These are phyloP conservation scores for Amia ocellicauda DNA, from an alignment of 2,113 vertebrate species.

Conservation along the genomic window DNA sequence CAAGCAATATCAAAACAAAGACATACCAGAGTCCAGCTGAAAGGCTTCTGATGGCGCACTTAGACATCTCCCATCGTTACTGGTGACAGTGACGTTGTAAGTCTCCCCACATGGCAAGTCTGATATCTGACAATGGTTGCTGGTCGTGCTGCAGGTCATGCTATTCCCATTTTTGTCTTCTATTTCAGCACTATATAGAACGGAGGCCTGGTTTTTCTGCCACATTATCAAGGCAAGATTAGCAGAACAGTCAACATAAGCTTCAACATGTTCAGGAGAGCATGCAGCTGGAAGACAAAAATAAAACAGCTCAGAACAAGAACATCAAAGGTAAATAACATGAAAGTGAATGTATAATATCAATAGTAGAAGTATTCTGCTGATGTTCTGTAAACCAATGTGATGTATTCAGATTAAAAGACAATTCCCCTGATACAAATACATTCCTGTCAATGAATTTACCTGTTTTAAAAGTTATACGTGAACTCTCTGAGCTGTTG, in stretches of 20 bases:
- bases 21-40: constrained; percentile 58
- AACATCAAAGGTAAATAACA: too few relatives aligned
- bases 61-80: constrained; percentile 50
- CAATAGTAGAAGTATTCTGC: too few relatives aligned
- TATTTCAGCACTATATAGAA: constrained; percentile 54
- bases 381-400: too few relatives aligned
- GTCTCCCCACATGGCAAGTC: constrained; percentile 50
- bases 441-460: too few relatives aligned
- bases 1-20: too few relatives aligned
- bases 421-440: too few relatives aligned
- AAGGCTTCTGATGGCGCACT: constrained; percentile 46
- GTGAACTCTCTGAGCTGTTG: constrained; percentile 60
- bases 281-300: constrained; percentile 51
- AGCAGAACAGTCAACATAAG: constrained; percentile 51
- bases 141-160: constrained; percentile 56
- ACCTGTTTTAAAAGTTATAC: constrained; percentile 61
- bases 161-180: constrained; percentile 36
- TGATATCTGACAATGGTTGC: constrained; percentile 47
- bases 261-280: constrained; percentile 42
- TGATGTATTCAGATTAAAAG: too few relatives aligned
- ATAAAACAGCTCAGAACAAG: too few relatives aligned
- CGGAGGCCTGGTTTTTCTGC: constrained; percentile 27
- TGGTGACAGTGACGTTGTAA: constrained; percentile 47
- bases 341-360: too few relatives aligned
- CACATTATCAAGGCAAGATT: constrained; percentile 59